A percentile compares a stretch with the other conserved stretches of the same genome.
Evolutionary conservation across 2,113 vertebrate species (phyloP).

Genomic region (Ornithorhynchus anatinus): DNA sequence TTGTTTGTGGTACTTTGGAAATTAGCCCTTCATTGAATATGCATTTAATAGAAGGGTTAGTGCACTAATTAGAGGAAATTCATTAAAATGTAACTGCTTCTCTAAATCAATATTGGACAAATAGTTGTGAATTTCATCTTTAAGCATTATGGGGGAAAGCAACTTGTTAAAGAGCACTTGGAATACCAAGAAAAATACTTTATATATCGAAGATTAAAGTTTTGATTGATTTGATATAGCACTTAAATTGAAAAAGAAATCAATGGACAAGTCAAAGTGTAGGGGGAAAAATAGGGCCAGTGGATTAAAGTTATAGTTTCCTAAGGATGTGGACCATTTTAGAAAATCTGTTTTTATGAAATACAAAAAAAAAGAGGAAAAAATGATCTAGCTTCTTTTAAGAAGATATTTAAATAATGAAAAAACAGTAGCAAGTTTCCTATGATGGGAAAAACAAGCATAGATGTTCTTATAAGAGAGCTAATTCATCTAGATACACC

Average conservation of each 20-base stretch:
- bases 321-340: neutral
- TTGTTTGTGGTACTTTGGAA: slow-evolving; percentile 12
- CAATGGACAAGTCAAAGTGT: neutral
- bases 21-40: slow-evolving; percentile 22
- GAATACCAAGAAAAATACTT: neutral
- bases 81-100: neutral
- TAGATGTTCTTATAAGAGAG: too few species aligned
- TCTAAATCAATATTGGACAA: slow-evolving; percentile 16
- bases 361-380: neutral
- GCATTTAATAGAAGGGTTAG: slow-evolving; percentile 2
- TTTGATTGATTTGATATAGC: neutral
- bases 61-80: slow-evolving; percentile 17
- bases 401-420: neutral
- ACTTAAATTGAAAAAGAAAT: slow-evolving; percentile 2
- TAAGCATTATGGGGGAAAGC: neutral
- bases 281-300: neutral
- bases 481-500: too few species aligned
- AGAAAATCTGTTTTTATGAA: neutral
- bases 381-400: neutral
- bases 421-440: too few species aligned
- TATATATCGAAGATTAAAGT: neutral
- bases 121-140: neutral
- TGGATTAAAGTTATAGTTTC: neutral
- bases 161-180: neutral
- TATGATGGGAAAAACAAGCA: neutral